Percentiles rank a stretch among this genome's conserved stretches.
phyloP scores from a whole-genome alignment of 1,140 invertebrate genomes.

The Drosophila suzukii region DNA sequence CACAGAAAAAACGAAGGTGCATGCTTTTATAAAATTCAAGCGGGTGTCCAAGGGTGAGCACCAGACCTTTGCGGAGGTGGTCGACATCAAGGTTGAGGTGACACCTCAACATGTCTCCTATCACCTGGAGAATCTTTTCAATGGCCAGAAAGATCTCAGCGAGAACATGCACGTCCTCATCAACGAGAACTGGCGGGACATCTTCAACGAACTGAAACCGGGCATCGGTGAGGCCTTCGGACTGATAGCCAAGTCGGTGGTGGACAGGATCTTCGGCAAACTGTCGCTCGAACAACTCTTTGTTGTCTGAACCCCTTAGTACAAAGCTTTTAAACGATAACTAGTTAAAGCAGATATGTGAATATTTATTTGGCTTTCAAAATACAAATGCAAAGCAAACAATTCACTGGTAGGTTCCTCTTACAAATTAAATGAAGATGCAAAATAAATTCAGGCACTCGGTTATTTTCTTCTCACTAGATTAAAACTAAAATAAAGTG shows the following conservation, averaged over 20 bases:
- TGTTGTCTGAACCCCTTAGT: conserved; percentile 1
- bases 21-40: conserved; percentile 33
- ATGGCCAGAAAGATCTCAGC: conserved; percentile 84
- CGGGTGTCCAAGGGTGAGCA: conserved; percentile 39
- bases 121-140: conserved; percentile 83
- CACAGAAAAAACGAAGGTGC: conserved; percentile 39
- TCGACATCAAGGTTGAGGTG: conserved; percentile 32
- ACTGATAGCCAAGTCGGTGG: conserved; percentile 84
- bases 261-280: conserved; percentile 85
- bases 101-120: conserved; percentile 57
- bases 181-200: conserved; percentile 85
- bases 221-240: conserved; percentile 85
- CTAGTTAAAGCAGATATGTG: not conserved
- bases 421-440: not conserved
- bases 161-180: conserved; percentile 78
- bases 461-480: not conserved
- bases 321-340: not conserved
- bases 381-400: conserved; percentile 12
- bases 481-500: not conserved
- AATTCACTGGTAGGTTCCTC: conserved; percentile 17
- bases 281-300: conserved; percentile 85
- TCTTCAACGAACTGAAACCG: conserved; percentile 84
- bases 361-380: conserved; percentile 31
- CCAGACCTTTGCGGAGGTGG: conserved; percentile 49
- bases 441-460: conserved; percentile 27